Conservation (phyloP, 2,113 vertebrate genomes). For the Glaucidium brasilianum region DNA sequence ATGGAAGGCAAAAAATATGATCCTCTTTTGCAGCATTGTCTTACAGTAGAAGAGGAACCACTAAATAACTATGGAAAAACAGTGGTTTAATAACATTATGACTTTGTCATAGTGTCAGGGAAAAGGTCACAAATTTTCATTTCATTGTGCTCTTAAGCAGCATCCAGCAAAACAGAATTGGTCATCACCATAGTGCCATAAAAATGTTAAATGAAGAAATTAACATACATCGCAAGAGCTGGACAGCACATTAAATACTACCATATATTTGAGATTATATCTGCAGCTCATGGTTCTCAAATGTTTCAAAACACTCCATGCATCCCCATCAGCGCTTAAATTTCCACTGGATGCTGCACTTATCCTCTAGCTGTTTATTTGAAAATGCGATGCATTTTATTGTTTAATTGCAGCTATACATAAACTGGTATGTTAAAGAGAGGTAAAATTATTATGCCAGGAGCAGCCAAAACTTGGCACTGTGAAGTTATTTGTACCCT, state of each 20-base stretch:
- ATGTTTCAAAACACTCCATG: neutral
- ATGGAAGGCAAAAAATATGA: constrained; percentile 26
- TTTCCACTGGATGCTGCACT: neutral
- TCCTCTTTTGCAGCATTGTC: neutral
- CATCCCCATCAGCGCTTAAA: neutral
- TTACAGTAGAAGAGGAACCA: neutral
- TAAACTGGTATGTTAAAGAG: neutral
- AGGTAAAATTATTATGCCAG: neutral
- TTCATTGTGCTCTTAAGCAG: neutral
- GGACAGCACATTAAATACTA: neutral
- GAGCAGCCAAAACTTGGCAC: neutral
- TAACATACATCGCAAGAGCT: neutral
- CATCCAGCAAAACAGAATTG: neutral
- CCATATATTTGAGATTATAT: neutral
- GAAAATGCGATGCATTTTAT: neutral
- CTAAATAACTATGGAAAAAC: neutral
- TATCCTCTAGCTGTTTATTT: neutral
- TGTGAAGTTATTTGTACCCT: neutral
- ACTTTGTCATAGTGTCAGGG: neutral
- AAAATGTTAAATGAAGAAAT: neutral
- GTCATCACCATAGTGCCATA: neutral
- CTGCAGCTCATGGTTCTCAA: neutral
- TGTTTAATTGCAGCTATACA: neutral
- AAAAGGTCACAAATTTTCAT: neutral
- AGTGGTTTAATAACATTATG: neutral